Percentiles rank a stretch among this genome's conserved stretches.
Conservation (phyloP, 2,888 invertebrate genomes). For the Gasteruption jaculator region DNA sequence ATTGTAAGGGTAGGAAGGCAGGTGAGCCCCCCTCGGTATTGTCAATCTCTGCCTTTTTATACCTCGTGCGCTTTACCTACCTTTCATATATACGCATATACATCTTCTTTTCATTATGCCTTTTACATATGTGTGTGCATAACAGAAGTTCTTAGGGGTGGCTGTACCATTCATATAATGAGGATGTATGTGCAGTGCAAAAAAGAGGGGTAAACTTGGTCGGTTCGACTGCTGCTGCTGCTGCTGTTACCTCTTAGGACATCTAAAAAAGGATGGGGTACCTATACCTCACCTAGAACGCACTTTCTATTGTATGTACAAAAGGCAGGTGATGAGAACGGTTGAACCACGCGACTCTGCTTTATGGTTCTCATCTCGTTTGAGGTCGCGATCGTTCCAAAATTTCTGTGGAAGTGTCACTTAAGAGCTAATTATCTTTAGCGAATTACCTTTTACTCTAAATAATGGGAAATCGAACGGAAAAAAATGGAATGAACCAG, state of each 20-base stretch:
- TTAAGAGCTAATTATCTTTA: too few relatives aligned
- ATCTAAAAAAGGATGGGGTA: slow-evolving; percentile 31
- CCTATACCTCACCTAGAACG: slow-evolving; percentile 41
- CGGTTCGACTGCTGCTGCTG: slow-evolving; percentile 9
- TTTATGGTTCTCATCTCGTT: slow-evolving; percentile 35
- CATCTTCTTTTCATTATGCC: too few relatives aligned
- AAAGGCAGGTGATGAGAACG: slow-evolving; percentile 51
- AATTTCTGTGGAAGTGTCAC: neutral
- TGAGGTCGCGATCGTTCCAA: neutral
- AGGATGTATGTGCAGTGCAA: slow-evolving; percentile 41
- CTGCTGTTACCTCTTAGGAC: slow-evolving; percentile 19
- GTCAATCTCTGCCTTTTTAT: slow-evolving; percentile 49
- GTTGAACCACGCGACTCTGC: slow-evolving; percentile 49
- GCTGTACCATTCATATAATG: slow-evolving; percentile 41
- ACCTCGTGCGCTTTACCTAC: slow-evolving; percentile 30
- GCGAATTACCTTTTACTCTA: too few relatives aligned
- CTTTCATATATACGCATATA: slow-evolving; percentile 4
- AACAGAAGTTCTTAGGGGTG: slow-evolving; percentile 18
- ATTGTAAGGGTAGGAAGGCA: slow-evolving; percentile 46
- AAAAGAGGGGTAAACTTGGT: slow-evolving; percentile 40
- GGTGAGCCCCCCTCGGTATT: slow-evolving; percentile 52
- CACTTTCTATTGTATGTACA: slow-evolving; percentile 39
- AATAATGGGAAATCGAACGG: too few relatives aligned
- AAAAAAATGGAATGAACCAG: too few relatives aligned
- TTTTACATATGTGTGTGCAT: slow-evolving; percentile 12